phyloP scores from a whole-genome alignment of 1,140 invertebrate species.

The Spodoptera frugiperda region DNA sequence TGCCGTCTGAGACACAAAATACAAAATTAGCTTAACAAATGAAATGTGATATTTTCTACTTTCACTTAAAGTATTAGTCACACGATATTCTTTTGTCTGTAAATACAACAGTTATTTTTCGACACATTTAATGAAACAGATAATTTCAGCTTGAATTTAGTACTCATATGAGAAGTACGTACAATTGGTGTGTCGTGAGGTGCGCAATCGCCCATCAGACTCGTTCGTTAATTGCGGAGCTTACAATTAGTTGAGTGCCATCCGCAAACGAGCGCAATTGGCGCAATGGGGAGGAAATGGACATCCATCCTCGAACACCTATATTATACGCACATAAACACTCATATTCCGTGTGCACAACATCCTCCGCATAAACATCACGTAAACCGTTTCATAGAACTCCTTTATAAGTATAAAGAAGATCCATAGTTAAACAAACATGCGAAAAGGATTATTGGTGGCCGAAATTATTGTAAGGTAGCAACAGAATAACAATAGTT shows the following conservation, averaged over 20 bases:
- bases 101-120: not conserved
- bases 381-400: too few relatives aligned
- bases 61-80: slow-evolving; percentile 32
- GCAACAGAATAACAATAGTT: too few relatives aligned
- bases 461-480: too few relatives aligned
- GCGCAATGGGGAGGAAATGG: slow-evolving; percentile 78
- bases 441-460: too few relatives aligned
- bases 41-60: slow-evolving; percentile 3
- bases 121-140: not conserved
- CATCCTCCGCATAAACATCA: not conserved
- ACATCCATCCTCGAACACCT: slow-evolving; percentile 67
- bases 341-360: slow-evolving; percentile 1
- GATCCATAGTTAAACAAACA: too few relatives aligned
- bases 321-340: slow-evolving; percentile 42
- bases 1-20: not conserved
- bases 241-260: slow-evolving; percentile 78
- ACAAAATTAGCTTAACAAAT: slow-evolving; percentile 23
- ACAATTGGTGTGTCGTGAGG: slow-evolving; percentile 56
- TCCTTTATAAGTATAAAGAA: too few relatives aligned
- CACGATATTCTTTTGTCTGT: not conserved
- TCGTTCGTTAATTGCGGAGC: slow-evolving; percentile 72
- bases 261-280: slow-evolving; percentile 81
- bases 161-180: slow-evolving; percentile 46
- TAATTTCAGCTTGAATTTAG: slow-evolving; percentile 6
- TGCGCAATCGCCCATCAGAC: slow-evolving; percentile 63